Conservation (phyloP, 2,888 invertebrate species). For the Scaptomyza flava region DNA sequence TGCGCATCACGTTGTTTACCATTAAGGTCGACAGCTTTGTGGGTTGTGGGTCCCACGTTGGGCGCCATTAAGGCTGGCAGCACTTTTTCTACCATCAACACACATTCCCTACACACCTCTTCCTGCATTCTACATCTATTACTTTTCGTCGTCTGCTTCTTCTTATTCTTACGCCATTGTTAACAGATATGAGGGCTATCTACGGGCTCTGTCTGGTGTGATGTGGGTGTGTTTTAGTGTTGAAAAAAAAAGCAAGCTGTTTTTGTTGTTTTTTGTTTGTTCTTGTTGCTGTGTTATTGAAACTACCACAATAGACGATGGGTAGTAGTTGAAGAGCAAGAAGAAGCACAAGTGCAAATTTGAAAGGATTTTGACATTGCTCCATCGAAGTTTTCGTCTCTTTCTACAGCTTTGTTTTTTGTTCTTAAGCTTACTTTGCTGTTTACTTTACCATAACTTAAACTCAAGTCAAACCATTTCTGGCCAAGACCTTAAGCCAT, state of each 20-base stretch:
- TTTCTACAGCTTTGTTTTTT: constrained; percentile 12
- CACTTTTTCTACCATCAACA: constrained; percentile 28
- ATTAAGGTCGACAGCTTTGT: constrained; percentile 10
- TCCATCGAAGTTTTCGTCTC: constrained; percentile 32
- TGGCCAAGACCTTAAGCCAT: constrained; percentile 53
- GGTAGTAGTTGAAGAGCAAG: constrained; percentile 10
- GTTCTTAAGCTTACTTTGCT: constrained; percentile 47
- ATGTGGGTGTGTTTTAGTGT: constrained; percentile 43
- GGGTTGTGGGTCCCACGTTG: constrained; percentile 10
- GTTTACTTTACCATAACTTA: constrained; percentile 53
- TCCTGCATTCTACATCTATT: constrained; percentile 29
- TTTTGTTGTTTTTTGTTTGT: constrained; percentile 13
- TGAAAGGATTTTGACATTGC: constrained; percentile 72
- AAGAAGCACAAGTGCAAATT: constrained; percentile 64
- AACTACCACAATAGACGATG: constrained; percentile 44
- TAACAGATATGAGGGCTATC: constrained; percentile 61
- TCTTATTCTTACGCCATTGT: constrained; percentile 48
- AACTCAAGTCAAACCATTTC: constrained; percentile 14
- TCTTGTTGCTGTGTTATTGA: constrained; percentile 53
- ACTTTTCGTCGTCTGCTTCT: constrained; percentile 8
- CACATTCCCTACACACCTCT: constrained; percentile 32
- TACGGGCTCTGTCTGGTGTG: constrained; percentile 7
- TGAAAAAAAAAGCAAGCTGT: constrained; percentile 61
- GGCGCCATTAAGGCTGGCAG: constrained; percentile 37
- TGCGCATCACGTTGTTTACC: not conserved